Conservation (phyloP, 1,140 invertebrate species). For the Teleogryllus occipitalis region DNA sequence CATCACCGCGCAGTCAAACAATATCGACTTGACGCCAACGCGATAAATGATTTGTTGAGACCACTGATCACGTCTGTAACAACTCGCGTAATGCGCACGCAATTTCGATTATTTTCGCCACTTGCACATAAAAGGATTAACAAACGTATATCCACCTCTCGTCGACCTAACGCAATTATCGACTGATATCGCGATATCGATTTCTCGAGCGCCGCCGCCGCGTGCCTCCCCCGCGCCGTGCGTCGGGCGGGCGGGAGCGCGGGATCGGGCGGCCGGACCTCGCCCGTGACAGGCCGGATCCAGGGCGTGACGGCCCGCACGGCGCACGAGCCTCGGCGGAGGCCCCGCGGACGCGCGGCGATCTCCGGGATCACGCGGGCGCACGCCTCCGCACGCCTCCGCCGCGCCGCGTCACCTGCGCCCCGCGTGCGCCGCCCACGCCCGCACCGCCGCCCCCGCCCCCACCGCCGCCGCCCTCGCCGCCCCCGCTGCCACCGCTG, state of each 20-base stretch:
- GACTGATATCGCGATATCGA: not conserved
- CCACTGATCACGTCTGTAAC: not conserved
- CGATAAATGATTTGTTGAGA: not conserved
- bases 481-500: no score
- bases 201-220: not conserved
- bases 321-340: not conserved
- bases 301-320: not conserved
- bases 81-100: not conserved
- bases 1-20: not conserved
- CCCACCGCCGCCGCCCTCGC: no score
- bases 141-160: not conserved
- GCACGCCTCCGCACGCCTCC: not conserved
- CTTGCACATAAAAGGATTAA: not conserved
- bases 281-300: not conserved
- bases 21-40: not conserved
- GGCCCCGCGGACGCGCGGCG: no score
- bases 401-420: not conserved
- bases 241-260: no score
- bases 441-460: no score
- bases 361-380: not conserved
- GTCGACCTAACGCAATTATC: not conserved
- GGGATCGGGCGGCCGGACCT: no score
- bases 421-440: no score
- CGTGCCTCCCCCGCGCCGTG: no score
- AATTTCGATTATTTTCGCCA: conserved; percentile 5